These are phyloP conservation scores for Tenthredo mesomela DNA, from an alignment of 2,888 invertebrate species.

Conservation along the genomic window DNA sequence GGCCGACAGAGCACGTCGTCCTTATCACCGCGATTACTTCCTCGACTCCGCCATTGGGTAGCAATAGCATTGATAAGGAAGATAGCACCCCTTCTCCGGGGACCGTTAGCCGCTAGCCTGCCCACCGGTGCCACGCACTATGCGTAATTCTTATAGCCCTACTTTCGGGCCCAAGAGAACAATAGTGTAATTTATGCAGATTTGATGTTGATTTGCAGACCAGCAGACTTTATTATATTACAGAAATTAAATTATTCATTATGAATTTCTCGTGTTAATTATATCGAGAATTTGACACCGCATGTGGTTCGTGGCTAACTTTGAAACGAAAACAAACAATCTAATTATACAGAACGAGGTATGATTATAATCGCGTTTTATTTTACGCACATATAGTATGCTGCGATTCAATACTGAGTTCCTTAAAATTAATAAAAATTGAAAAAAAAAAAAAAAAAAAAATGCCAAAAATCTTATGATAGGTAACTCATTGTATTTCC, in stretches of 20 bases:
- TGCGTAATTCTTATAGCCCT: background rate
- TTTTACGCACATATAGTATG: background rate
- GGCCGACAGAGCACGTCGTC: conserved; percentile 48
- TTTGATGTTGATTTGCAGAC: background rate
- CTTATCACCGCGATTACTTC: conserved; percentile 55
- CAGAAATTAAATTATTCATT: background rate
- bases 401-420: background rate
- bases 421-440: background rate
- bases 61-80: conserved; percentile 53
- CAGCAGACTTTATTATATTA: no score
- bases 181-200: background rate
- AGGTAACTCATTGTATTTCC: background rate
- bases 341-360: background rate
- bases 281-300: background rate
- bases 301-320: background rate
- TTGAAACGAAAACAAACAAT: background rate
- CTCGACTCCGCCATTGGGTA: conserved; percentile 54
- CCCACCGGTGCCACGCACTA: conserved; percentile 40
- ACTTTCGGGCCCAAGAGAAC: background rate
- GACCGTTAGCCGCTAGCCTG: conserved; percentile 36
- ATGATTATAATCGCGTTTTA: background rate
- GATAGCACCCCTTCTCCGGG: conserved; percentile 52
- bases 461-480: background rate
- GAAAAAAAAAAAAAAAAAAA: background rate
- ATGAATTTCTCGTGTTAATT: background rate